Percentiles rank a stretch among this genome's conserved stretches.
phyloP scores from a whole-genome alignment of 2,113 vertebrate genomes.

The Conger conger region DNA sequence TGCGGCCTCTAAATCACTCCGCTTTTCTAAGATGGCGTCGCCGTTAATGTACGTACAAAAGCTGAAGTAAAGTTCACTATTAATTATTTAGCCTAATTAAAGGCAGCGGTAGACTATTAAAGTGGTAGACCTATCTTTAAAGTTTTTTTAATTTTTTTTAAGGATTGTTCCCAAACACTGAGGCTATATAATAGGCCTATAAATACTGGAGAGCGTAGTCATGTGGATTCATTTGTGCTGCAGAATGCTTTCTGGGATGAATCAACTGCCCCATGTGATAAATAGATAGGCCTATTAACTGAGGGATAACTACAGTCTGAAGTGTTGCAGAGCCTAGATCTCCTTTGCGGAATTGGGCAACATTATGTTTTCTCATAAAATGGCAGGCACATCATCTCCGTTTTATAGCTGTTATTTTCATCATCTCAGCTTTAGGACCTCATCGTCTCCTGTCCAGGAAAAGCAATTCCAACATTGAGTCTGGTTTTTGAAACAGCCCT shows the following conservation, averaged over 20 bases:
- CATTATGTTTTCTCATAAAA: too few species aligned
- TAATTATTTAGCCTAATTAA: not conserved
- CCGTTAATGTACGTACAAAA: not conserved
- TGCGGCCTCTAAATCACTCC: not conserved
- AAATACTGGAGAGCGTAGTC: too few species aligned
- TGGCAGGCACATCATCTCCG: too few species aligned
- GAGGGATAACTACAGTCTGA: not conserved
- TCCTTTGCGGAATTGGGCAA: not conserved
- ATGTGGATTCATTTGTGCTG: not conserved
- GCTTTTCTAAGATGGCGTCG: not conserved
- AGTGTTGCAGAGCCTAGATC: not conserved
- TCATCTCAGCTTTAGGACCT: too few species aligned
- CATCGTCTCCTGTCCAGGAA: too few species aligned
- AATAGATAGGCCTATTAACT: too few species aligned
- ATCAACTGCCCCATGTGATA: not conserved
- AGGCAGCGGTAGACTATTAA: not conserved
- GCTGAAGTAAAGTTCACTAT: not conserved
- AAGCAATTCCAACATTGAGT: too few species aligned
- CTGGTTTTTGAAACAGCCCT: too few species aligned
- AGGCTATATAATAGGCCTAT: not conserved
- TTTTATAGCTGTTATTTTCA: too few species aligned
- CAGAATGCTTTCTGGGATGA: too few species aligned
- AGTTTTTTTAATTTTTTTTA: not conserved
- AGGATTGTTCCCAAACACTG: not conserved
- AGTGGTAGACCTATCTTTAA: not conserved